These are phyloP conservation scores for Rhinoptilus africanus DNA, from an alignment of 2,113 vertebrate species.

Conservation along the genomic window DNA sequence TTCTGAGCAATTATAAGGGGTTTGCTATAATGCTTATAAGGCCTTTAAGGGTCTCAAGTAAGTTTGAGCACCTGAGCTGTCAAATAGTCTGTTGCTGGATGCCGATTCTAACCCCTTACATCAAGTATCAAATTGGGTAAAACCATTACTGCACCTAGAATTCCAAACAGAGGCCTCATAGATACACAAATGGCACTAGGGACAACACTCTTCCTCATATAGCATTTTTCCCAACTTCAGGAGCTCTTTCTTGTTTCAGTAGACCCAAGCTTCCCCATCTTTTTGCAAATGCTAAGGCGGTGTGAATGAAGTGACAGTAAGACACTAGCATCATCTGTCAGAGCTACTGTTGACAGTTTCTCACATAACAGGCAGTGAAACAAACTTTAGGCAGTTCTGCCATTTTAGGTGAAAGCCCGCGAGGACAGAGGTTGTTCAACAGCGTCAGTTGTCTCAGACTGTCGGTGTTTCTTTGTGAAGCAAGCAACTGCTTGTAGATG, in stretches of 20 bases:
- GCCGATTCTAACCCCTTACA: not conserved
- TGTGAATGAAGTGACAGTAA: not conserved
- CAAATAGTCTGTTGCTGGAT: not conserved
- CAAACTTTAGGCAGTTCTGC: not conserved
- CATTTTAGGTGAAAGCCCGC: not conserved
- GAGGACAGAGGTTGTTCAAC: not conserved
- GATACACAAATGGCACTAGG: not conserved
- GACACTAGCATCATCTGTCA: not conserved
- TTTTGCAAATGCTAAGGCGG: not conserved
- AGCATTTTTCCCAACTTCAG: not conserved
- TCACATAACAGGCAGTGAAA: not conserved
- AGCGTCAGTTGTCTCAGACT: not conserved
- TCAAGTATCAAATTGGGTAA: not conserved
- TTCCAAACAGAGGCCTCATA: not conserved
- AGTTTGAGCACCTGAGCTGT: not conserved
- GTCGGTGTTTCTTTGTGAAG: not conserved
- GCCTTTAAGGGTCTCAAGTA: not conserved
- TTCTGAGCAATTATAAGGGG: not conserved
- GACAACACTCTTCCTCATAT: not conserved
- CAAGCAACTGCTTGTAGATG: not conserved
- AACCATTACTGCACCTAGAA: not conserved
- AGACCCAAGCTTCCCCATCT: not conserved
- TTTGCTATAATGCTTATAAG: not conserved
- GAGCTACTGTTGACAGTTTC: not conserved
- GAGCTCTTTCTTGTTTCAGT: not conserved